phyloP scores from a whole-genome alignment of 2,797 vertebrate genomes.

The Peromyscus attwateri region DNA sequence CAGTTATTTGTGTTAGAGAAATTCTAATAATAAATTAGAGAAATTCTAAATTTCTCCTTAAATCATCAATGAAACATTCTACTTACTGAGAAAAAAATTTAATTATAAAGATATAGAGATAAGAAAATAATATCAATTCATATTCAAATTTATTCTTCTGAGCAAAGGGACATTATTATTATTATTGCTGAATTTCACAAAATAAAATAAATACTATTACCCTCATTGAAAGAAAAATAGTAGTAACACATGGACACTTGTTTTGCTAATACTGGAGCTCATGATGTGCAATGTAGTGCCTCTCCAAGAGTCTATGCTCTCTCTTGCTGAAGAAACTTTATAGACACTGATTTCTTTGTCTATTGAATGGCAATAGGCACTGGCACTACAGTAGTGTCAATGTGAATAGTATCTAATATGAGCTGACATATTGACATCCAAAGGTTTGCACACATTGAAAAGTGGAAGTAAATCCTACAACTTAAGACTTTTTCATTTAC shows the following conservation, averaged over 20 bases:
- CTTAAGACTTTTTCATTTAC: background rate
- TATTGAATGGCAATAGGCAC: background rate
- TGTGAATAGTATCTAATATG: background rate
- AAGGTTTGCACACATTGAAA: background rate
- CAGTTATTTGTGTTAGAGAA: background rate
- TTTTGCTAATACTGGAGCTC: background rate
- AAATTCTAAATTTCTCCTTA: background rate
- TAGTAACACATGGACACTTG: background rate
- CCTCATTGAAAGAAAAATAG: background rate
- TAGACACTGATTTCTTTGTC: background rate
- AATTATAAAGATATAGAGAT: background rate
- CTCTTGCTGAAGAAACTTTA: background rate
- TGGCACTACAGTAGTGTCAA: background rate
- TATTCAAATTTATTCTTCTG: slow-evolving; percentile 17
- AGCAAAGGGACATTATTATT: background rate
- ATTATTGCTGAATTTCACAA: background rate
- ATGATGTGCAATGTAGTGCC: background rate
- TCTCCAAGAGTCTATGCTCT: background rate
- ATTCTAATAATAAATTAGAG: background rate
- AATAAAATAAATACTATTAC: background rate
- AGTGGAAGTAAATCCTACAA: background rate
- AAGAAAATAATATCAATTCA: background rate
- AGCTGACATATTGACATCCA: background rate
- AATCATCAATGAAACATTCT: background rate
- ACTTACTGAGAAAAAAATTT: background rate